Evolutionary conservation across 2,113 vertebrate species (phyloP).

Genomic region (Murina feae): DNA sequence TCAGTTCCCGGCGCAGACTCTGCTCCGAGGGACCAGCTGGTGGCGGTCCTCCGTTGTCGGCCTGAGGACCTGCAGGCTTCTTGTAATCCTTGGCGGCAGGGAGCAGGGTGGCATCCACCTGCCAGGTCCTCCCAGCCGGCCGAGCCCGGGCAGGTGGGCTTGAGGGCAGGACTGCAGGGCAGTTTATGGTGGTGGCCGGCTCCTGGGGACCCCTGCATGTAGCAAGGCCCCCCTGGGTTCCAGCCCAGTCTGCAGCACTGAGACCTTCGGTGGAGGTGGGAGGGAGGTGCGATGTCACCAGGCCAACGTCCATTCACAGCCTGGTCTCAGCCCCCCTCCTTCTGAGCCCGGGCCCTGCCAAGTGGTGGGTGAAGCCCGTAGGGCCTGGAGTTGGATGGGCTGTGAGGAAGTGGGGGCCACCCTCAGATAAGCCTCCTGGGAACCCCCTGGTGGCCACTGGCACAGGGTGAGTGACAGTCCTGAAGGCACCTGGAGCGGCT

Average conservation of each 20-base stretch:
- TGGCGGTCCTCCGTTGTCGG: rapidly evolving
- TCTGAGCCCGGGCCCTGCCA: not conserved
- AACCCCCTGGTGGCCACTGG: not conserved
- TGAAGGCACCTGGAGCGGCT: not conserved
- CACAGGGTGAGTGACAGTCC: too few species aligned
- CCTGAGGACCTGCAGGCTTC: not conserved
- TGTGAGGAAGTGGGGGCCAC: not conserved
- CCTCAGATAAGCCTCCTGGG: not conserved
- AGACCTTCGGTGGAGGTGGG: not conserved
- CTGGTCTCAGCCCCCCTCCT: not conserved
- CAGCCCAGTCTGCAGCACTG: not conserved
- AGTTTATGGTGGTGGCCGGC: not conserved
- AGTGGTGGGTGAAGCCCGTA: not conserved
- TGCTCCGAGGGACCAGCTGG: not conserved
- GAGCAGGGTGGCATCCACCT: not conserved
- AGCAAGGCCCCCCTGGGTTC: not conserved
- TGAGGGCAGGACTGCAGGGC: not conserved
- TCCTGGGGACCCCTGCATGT: not conserved
- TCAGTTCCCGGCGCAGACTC: too few species aligned
- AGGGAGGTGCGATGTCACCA: too few species aligned
- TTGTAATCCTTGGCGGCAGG: not conserved
- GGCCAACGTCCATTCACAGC: not conserved
- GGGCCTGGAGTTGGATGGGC: not conserved
- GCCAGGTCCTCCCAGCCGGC: not conserved
- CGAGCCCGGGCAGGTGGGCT: not conserved